Evolutionary conservation across 2,113 vertebrate species (phyloP).

Genomic region (Phalacrocorax pelagicus): DNA sequence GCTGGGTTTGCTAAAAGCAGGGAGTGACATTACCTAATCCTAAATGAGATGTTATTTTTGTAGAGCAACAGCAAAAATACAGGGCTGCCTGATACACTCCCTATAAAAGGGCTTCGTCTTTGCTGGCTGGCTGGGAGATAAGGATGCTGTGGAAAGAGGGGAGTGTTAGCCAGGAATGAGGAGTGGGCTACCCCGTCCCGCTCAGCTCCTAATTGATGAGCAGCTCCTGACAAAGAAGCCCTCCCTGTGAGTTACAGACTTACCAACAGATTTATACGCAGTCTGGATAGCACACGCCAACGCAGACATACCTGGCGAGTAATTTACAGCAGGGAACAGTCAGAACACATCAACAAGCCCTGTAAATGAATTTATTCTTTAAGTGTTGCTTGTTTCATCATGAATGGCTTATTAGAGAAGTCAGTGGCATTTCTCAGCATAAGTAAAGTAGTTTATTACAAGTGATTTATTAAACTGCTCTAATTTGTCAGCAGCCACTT

Average conservation of each 20-base stretch:
- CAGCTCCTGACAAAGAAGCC: background rate
- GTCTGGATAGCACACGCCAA: background rate
- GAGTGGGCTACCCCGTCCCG: constrained; percentile 1
- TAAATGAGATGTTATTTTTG: background rate
- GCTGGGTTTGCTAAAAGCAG: constrained; percentile 4
- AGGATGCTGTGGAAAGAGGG: background rate
- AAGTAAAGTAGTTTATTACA: constrained; percentile 34
- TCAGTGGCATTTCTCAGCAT: constrained; percentile 28
- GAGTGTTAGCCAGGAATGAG: background rate
- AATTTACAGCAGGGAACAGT: background rate
- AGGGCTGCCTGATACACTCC: background rate
- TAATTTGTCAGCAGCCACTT: constrained; percentile 65
- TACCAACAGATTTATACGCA: background rate
- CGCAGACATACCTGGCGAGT: background rate
- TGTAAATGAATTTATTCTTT: background rate
- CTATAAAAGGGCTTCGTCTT: background rate
- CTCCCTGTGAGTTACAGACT: background rate
- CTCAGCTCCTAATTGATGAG: background rate
- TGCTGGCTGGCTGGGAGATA: background rate
- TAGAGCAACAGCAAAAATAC: background rate
- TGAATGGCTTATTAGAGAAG: constrained; percentile 31
- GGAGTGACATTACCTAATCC: constrained; percentile 2
- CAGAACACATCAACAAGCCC: background rate
- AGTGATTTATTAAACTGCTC: constrained; percentile 67
- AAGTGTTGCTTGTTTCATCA: constrained; percentile 14